Conservation (phyloP, 1,140 invertebrate species). For the Phortica variegata region DNA sequence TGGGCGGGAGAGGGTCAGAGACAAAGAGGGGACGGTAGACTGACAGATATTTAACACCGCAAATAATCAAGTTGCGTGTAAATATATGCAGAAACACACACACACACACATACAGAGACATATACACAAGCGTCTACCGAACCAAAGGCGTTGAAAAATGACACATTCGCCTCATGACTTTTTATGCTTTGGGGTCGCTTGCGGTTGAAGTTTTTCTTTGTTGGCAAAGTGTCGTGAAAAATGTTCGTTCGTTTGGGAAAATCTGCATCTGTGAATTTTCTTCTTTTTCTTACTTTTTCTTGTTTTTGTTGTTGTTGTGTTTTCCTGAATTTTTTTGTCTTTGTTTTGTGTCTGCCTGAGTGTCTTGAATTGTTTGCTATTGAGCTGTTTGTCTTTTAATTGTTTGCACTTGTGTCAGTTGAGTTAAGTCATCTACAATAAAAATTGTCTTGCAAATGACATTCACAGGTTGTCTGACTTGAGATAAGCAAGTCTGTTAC, state of each 20-base stretch:
- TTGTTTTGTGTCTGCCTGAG: too few species aligned
- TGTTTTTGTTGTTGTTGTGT: conserved; percentile 7
- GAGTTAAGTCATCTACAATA: too few species aligned
- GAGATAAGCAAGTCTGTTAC: too few species aligned
- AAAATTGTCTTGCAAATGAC: too few species aligned
- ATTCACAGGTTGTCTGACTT: too few species aligned
- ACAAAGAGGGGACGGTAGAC: background rate
- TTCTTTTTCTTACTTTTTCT: too few species aligned
- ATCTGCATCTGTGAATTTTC: too few species aligned
- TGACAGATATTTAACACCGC: conserved; percentile 1
- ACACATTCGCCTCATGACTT: too few species aligned
- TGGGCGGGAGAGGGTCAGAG: too few species aligned
- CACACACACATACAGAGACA: background rate
- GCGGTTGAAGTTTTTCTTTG: conserved; percentile 41
- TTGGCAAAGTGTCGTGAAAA: conserved; percentile 27
- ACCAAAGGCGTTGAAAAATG: too few species aligned
- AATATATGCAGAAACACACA: conserved; percentile 19
- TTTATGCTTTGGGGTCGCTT: too few species aligned
- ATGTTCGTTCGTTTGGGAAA: conserved; percentile 31
- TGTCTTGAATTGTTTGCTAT: conserved; percentile 26
- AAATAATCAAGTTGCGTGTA: conserved; percentile 31
- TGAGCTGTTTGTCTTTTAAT: conserved; percentile 53
- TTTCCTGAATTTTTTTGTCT: too few species aligned
- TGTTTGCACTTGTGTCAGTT: conserved; percentile 47
- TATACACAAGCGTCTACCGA: conserved; percentile 4